These are phyloP conservation scores for Cossypha polioptera DNA, from an alignment of 2,797 vertebrate genomes.

Conservation along the genomic window DNA sequence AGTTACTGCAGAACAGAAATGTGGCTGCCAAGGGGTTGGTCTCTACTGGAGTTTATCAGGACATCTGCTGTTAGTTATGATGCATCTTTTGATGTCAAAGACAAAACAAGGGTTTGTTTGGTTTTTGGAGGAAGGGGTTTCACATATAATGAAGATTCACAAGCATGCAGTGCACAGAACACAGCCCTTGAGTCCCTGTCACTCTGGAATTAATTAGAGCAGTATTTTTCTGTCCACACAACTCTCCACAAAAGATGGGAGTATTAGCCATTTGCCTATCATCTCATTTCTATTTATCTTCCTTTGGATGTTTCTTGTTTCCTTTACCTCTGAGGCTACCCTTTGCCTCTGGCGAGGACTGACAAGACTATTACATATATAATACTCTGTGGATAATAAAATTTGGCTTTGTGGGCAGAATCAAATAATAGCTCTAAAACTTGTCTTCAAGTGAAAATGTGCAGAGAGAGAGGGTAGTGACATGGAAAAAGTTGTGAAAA, in stretches of 20 bases:
- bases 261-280: conserved; percentile 31
- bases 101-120: conserved; percentile 45
- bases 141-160: conserved; percentile 14
- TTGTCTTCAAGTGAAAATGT: conserved; percentile 47
- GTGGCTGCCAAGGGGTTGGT: not conserved
- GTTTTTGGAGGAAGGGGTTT: conserved; percentile 16
- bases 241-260: not conserved
- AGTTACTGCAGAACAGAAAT: not conserved
- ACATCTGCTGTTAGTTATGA: conserved; percentile 38
- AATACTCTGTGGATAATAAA: conserved; percentile 39
- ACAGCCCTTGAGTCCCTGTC: not conserved
- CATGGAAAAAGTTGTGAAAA: conserved; percentile 47
- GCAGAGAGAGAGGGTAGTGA: conserved; percentile 15
- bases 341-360: conserved; percentile 21
- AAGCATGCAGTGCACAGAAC: not conserved
- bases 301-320: conserved; percentile 21
- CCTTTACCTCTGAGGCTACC: conserved; percentile 35
- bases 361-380: conserved; percentile 19
- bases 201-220: conserved; percentile 46
- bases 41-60: not conserved
- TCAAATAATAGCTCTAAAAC: conserved; percentile 33
- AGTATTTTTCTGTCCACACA: not conserved
- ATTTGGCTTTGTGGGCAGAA: conserved; percentile 22
- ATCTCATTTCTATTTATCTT: conserved; percentile 13
- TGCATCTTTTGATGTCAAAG: conserved; percentile 45